These are phyloP conservation scores for Chydorus sphaericus DNA, from an alignment of 2,888 invertebrate genomes.

Conservation along the genomic window DNA sequence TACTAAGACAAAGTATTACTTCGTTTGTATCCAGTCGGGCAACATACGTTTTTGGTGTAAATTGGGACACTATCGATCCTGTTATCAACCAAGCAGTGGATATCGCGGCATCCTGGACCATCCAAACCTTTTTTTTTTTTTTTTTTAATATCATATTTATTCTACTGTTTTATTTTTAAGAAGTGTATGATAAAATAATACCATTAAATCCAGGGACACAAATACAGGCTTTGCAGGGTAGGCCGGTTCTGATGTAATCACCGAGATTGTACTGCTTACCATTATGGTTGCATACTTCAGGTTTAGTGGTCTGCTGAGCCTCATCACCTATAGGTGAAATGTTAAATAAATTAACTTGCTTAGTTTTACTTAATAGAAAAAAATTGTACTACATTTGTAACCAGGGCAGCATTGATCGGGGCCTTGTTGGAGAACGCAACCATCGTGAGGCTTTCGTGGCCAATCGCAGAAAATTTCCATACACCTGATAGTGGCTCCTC, in stretches of 20 bases:
- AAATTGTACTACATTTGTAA: not conserved
- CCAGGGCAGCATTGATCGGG: constrained; percentile 6
- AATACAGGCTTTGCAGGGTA: constrained; percentile 8
- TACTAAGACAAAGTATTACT: too few species aligned
- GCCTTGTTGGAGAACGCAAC: not conserved
- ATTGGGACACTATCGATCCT: constrained; percentile 13
- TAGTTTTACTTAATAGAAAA: not conserved
- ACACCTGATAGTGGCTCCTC: not conserved
- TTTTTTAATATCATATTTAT: not conserved
- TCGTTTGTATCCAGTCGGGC: constrained; percentile 20
- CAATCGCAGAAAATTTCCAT: not conserved
- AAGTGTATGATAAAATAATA: not conserved
- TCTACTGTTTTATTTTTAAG: not conserved
- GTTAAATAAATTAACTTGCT: not conserved
- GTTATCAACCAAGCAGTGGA: not conserved
- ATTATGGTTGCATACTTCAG: not conserved
- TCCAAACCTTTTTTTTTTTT: not conserved
- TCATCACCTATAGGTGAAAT: not conserved
- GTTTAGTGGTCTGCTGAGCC: not conserved
- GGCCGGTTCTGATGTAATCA: not conserved
- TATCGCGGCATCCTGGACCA: not conserved
- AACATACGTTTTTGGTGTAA: constrained; percentile 21
- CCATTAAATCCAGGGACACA: constrained; percentile 3
- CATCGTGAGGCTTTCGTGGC: not conserved
- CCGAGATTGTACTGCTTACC: not conserved